A percentile compares a stretch with the other conserved stretches of the same genome.
Conservation (phyloP, 2,888 invertebrate genomes). For the Cheilosia variabilis region DNA sequence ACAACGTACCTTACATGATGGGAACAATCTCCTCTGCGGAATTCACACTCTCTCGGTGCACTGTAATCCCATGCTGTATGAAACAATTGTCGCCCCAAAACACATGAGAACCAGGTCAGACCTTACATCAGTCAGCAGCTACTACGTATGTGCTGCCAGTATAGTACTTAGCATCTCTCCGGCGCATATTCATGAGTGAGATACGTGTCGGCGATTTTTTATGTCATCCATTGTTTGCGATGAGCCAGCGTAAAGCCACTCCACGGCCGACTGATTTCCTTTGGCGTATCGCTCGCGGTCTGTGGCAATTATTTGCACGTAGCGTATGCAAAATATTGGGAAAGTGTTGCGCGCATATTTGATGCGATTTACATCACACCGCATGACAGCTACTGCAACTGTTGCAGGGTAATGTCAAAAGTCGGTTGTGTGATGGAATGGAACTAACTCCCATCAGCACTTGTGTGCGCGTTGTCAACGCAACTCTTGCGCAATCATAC, state of each 20-base stretch:
- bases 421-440: constrained; percentile 34
- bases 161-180: constrained; percentile 38
- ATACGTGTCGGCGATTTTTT: constrained; percentile 65
- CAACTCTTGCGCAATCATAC: constrained; percentile 56
- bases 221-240: constrained; percentile 67
- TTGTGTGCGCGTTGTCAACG: constrained; percentile 56
- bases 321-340: constrained; percentile 32
- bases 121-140: constrained; percentile 56
- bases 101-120: constrained; percentile 71
- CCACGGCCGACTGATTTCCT: constrained; percentile 54
- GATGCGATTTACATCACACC: constrained; percentile 28
- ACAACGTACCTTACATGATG: constrained; percentile 29
- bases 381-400: constrained; percentile 39
- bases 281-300: constrained; percentile 5
- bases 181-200: constrained; percentile 26
- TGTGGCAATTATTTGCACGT: constrained; percentile 52
- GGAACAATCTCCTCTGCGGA: constrained; percentile 55
- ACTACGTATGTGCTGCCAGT: constrained; percentile 5
- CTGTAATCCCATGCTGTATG: constrained; percentile 49
- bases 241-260: constrained; percentile 14
- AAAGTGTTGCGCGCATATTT: constrained; percentile 62
- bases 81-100: constrained; percentile 68
- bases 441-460: constrained; percentile 39
- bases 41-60: constrained; percentile 47
- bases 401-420: constrained; percentile 50